Evolutionary conservation across 2,113 vertebrate genomes (phyloP), one percentile per base, ranked within the genome.

Genomic region (Oncorhynchus kisutch): DNA sequence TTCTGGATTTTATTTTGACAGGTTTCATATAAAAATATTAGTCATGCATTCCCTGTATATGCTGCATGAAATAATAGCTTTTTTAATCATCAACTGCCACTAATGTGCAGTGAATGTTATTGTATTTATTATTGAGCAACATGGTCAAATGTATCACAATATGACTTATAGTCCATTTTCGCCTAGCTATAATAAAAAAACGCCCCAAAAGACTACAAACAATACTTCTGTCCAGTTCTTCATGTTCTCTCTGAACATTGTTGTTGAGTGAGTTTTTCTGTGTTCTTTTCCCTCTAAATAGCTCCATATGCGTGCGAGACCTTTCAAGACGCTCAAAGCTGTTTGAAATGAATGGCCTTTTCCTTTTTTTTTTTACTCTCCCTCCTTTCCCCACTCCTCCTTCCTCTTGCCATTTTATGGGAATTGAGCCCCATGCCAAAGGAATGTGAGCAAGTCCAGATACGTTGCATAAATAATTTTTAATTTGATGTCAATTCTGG

Each of bases 241-340:
- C 62, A 60, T 73, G 60, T 88, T 84, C 73, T 79, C 65, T 69
- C 70, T 5, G 27, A 82, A 69, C 48, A 65, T 54, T 72, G 62
- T 76, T 79, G 77, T 62, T 82, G 75, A 73, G 66, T 78, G 71
- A 20, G 5, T 75, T 9, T 31, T 78, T 74, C 25, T 39, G 34
- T 54, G 66, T 24, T 59, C 73, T 75, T 45, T 59, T 70, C 72
- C 51, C 16, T 34, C 11, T 88, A 83, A 81, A 67, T 70, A 22
- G 70, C 84, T 81, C 77, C 71, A 87, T 45, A 29, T 81, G 34
- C 67, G 85, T 16, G 62, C 65, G 66, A 84, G 76, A 73, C 65
- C 69, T 78, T 81, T 78, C 20, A 74, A 70, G 71, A 60, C 4
- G 16, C 57, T 79, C 3, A 24, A 77, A 79, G 60, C 25, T 64